These are phyloP conservation scores for Netelia fuscicornis DNA, from an alignment of 2,888 invertebrate genomes.

Conservation along the genomic window DNA sequence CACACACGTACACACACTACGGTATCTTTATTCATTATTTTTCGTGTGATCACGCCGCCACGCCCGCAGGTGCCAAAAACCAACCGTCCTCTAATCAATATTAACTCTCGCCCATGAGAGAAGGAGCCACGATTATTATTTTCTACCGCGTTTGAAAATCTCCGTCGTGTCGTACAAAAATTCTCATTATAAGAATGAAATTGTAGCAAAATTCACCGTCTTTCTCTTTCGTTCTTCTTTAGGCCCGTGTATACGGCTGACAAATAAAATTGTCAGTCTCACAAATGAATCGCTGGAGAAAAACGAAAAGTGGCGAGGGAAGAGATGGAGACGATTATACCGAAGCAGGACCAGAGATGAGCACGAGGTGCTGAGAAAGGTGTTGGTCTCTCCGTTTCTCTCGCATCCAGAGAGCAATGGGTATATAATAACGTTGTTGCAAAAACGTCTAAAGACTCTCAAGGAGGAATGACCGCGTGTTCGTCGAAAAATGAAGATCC, in stretches of 20 bases:
- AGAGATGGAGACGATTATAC: conserved; percentile 30
- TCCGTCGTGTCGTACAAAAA: conserved; percentile 24
- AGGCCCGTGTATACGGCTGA: conserved; percentile 6
- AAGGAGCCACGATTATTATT: not conserved
- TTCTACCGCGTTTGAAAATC: conserved; percentile 3
- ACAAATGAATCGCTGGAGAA: conserved; percentile 40
- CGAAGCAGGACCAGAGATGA: conserved; percentile 12
- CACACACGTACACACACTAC: conserved; percentile 15
- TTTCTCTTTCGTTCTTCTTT: not conserved
- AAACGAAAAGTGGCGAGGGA: not conserved
- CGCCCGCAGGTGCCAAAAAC: conserved; percentile 66
- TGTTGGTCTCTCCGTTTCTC: not conserved
- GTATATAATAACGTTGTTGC: conserved; percentile 38
- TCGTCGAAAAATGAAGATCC: not conserved
- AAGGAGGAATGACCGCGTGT: conserved; percentile 12
- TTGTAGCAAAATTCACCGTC: not conserved
- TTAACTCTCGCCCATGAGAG: conserved; percentile 43
- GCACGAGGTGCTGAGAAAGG: conserved; percentile 1
- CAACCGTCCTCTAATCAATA: conserved; percentile 69
- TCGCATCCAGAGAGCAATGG: conserved; percentile 4
- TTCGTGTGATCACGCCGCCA: conserved; percentile 68
- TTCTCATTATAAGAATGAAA: conserved; percentile 14
- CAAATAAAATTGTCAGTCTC: conserved; percentile 55
- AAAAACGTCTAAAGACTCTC: conserved; percentile 25
- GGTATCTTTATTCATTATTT: conserved; percentile 59